A percentile compares a stretch with the other conserved stretches of the same genome.
phyloP scores from a whole-genome alignment of 2,888 invertebrate species.

The Drosophila nigritarsus region DNA sequence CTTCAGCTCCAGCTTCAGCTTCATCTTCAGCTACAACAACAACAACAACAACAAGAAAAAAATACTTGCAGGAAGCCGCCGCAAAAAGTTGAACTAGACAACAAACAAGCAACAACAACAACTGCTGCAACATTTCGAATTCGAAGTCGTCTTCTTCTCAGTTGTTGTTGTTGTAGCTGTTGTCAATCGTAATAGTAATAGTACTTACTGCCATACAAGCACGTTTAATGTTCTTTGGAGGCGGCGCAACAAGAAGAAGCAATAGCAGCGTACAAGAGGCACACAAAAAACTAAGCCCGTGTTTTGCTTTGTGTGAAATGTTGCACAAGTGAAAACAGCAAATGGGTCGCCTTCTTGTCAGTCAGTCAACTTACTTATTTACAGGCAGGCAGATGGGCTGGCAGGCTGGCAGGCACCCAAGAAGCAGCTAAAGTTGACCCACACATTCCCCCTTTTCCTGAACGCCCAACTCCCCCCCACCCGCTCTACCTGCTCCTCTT shows the following conservation, averaged over 20 bases:
- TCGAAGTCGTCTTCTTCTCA: slow-evolving; percentile 19
- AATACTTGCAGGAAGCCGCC: slow-evolving; percentile 69
- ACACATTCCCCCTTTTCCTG: not conserved
- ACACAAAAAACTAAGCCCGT: slow-evolving; percentile 19
- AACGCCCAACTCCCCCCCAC: slow-evolving; percentile 4
- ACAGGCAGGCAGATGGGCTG: slow-evolving; percentile 15
- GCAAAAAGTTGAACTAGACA: slow-evolving; percentile 67
- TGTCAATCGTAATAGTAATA: slow-evolving; percentile 64
- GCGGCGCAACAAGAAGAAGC: slow-evolving; percentile 47
- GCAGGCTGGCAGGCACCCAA: slow-evolving; percentile 2
- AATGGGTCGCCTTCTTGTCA: slow-evolving; percentile 69
- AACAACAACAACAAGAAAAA: slow-evolving; percentile 34
- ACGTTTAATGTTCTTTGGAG: slow-evolving; percentile 76
- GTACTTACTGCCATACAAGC: slow-evolving; percentile 77
- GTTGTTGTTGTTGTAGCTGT: slow-evolving; percentile 11
- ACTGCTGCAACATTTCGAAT: slow-evolving; percentile 36
- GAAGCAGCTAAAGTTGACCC: slow-evolving; percentile 16
- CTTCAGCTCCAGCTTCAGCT: slow-evolving; percentile 30
- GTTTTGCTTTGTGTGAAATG: slow-evolving; percentile 71
- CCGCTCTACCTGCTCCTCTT: not conserved
- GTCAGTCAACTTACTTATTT: slow-evolving; percentile 58
- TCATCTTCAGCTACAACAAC: slow-evolving; percentile 35
- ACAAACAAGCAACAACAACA: slow-evolving; percentile 20
- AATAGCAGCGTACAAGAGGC: not conserved
- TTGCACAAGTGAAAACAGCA: slow-evolving; percentile 79